phyloP scores from a whole-genome alignment of 2,888 invertebrate genomes.

The Toxonevra muliebris region DNA sequence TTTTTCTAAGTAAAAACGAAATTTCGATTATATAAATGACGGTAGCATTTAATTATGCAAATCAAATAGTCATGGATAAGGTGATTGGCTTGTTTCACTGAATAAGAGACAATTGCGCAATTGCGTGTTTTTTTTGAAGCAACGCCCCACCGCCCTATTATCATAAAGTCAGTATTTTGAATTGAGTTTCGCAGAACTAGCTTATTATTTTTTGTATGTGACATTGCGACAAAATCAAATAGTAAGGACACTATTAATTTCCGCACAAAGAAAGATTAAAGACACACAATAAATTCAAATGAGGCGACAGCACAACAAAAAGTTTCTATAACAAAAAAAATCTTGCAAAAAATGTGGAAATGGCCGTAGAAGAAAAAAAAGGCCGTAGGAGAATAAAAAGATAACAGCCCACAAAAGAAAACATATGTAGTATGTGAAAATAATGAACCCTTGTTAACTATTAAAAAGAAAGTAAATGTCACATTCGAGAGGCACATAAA shows the following conservation, averaged over 20 bases:
- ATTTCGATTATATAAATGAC: too few relatives aligned
- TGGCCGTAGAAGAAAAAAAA: neutral
- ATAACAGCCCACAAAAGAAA: conserved; percentile 13
- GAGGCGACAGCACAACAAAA: neutral
- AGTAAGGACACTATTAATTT: conserved; percentile 20
- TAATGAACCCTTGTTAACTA: conserved; percentile 32
- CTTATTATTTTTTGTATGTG: neutral
- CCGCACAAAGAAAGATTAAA: neutral
- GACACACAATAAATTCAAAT: conserved; percentile 17
- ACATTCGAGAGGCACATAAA: conserved; percentile 9
- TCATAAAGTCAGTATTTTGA: neutral
- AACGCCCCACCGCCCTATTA: too few relatives aligned
- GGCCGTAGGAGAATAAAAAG: too few relatives aligned
- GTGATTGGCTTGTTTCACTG: too few relatives aligned
- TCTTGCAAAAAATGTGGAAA: too few relatives aligned
- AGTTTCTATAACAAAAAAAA: too few relatives aligned
- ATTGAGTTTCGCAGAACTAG: neutral
- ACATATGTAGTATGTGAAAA: conserved; percentile 8
- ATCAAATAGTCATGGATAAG: too few relatives aligned
- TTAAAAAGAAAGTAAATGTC: conserved; percentile 31
- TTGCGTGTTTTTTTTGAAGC: too few relatives aligned
- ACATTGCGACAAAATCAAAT: neutral
- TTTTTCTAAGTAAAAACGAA: too few relatives aligned
- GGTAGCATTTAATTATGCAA: too few relatives aligned
- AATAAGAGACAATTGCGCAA: too few relatives aligned